These are phyloP conservation scores for Microplitis manilae DNA, from an alignment of 2,888 invertebrate genomes.

Conservation along the genomic window DNA sequence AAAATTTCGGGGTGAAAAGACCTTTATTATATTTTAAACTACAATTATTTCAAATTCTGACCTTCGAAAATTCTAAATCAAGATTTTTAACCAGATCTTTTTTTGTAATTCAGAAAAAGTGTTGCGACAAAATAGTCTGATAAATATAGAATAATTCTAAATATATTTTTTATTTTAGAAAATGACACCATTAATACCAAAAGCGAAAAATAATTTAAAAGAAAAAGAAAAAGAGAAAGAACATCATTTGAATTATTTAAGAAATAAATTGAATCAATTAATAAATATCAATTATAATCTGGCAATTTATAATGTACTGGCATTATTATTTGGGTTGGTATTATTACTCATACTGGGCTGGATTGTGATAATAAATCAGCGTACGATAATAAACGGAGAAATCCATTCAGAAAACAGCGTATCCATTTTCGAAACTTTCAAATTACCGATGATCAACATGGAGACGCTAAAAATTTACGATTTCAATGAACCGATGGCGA, in stretches of 20 bases:
- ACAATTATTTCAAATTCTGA: too few relatives aligned
- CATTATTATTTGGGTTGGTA: not conserved
- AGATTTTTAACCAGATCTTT: too few relatives aligned
- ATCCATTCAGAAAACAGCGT: not conserved
- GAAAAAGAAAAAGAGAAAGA: not conserved
- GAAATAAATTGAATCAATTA: slow-evolving; percentile 5
- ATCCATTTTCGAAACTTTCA: not conserved
- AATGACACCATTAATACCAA: slow-evolving; percentile 11
- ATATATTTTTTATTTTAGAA: not conserved
- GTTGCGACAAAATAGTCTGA: too few relatives aligned
- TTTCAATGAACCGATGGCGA: not conserved
- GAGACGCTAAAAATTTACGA: not conserved
- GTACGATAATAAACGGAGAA: not conserved
- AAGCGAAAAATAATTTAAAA: too few relatives aligned
- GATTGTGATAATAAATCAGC: not conserved
- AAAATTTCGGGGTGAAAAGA: too few relatives aligned
- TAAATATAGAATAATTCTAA: not conserved
- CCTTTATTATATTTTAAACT: too few relatives aligned
- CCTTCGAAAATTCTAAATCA: too few relatives aligned
- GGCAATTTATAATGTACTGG: slow-evolving; percentile 3
- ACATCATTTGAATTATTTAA: slow-evolving; percentile 5
- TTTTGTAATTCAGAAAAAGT: too few relatives aligned
- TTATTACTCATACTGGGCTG: slow-evolving; percentile 3
- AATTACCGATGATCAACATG: not conserved
- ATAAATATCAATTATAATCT: not conserved